Percentiles rank a stretch among this genome's conserved stretches.
Conservation (phyloP, 2,797 vertebrate species). For the Hybognathus amarus region DNA sequence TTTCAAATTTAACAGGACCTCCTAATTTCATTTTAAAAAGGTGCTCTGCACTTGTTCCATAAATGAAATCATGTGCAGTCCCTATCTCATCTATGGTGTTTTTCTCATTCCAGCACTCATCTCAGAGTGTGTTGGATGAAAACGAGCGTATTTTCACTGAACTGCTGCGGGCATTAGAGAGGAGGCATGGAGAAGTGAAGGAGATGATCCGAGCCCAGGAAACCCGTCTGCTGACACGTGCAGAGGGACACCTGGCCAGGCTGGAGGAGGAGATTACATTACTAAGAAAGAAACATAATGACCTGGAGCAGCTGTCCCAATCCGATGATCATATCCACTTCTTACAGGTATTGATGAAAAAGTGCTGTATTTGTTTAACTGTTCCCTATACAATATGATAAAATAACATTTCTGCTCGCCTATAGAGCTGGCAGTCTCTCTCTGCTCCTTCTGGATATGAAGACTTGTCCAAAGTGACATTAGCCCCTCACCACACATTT, state of each 20-base stretch:
- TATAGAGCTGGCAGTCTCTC: slow-evolving; percentile 80
- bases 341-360: slow-evolving; percentile 68
- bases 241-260: slow-evolving; percentile 73
- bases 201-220: slow-evolving; percentile 77
- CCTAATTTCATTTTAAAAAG: not conserved
- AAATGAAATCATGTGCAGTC: not conserved
- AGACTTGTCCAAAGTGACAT: slow-evolving; percentile 75
- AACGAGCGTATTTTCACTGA: slow-evolving; percentile 80
- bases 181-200: slow-evolving; percentile 77
- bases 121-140: slow-evolving; percentile 74
- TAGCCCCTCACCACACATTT: slow-evolving; percentile 76
- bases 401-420: not conserved
- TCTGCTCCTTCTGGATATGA: slow-evolving; percentile 81
- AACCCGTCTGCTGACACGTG: slow-evolving; percentile 66
- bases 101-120: slow-evolving; percentile 72
- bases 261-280: slow-evolving; percentile 84
- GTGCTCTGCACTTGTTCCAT: too few relatives aligned
- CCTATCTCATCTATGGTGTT: not conserved
- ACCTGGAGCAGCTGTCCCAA: slow-evolving; percentile 77
- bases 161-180: slow-evolving; percentile 75
- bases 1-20: too few relatives aligned
- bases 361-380: too few relatives aligned
- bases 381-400: not conserved
- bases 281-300: slow-evolving; percentile 76
- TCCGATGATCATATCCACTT: slow-evolving; percentile 83